A percentile compares a stretch with the other conserved stretches of the same genome.
These are phyloP conservation scores for Diplazon laetatorius DNA, from an alignment of 2,888 invertebrate genomes.

Conservation along the genomic window DNA sequence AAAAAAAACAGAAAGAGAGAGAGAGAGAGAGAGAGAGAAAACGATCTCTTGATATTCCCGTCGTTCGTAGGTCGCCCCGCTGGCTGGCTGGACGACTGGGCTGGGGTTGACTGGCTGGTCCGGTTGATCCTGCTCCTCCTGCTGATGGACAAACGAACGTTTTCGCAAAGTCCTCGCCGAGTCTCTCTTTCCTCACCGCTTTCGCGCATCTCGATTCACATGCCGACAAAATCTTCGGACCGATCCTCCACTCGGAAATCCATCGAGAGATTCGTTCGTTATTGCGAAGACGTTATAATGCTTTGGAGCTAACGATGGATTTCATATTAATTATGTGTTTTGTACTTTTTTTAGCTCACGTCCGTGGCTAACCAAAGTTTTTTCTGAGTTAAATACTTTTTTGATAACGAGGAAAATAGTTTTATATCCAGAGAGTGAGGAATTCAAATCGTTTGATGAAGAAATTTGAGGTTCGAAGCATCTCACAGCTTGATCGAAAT, in stretches of 20 bases:
- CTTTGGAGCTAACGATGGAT: not conserved
- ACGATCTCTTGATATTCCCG: conserved; percentile 77
- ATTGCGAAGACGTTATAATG: not conserved
- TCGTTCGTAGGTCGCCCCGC: conserved; percentile 75
- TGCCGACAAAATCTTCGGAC: conserved; percentile 30
- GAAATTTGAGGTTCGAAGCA: no score
- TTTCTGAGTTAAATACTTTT: no score
- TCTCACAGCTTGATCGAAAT: no score
- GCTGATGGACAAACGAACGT: conserved; percentile 72
- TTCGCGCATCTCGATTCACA: conserved; percentile 36
- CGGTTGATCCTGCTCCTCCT: conserved; percentile 17
- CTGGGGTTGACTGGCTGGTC: conserved; percentile 73
- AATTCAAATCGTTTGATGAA: no score
- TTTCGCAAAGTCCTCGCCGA: conserved; percentile 64
- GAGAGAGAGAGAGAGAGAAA: conserved; percentile 45
- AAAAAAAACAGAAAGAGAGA: no score
- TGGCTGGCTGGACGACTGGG: conserved; percentile 74
- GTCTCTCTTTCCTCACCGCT: conserved; percentile 52
- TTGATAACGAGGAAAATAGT: no score
- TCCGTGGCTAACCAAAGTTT: no score
- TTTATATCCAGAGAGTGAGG: no score
- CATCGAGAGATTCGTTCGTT: conserved; percentile 11
- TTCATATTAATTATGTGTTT: not conserved
- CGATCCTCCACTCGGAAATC: conserved; percentile 17
- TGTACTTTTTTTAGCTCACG: no score